Evolutionary conservation across 1,140 invertebrate species (phyloP).

Genomic region (Procambarus clarkii): DNA sequence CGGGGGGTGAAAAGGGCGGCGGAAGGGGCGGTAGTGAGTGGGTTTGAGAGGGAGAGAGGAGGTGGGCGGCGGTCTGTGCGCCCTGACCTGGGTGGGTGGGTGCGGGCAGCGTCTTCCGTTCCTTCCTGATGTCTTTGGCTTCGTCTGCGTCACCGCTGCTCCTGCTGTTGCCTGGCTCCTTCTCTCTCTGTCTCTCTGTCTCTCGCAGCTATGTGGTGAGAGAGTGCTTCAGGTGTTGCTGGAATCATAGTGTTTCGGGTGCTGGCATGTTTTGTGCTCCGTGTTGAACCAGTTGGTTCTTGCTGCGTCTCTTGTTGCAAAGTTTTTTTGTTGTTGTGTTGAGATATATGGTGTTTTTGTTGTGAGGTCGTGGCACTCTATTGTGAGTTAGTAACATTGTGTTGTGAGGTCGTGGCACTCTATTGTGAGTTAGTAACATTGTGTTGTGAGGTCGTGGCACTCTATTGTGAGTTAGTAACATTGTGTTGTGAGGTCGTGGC

Average conservation of each 20-base stretch:
- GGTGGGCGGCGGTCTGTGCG: neutral
- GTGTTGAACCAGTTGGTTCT: neutral
- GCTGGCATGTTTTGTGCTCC: neutral
- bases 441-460: too few relatives aligned
- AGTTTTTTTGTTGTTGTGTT: too few relatives aligned
- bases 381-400: neutral
- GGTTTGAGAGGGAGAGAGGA: neutral
- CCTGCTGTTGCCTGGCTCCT: neutral
- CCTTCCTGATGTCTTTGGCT: neutral
- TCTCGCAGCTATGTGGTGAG: too few relatives aligned
- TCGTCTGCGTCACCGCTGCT: neutral
- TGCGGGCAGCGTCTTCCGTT: neutral
- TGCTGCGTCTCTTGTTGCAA: neutral
- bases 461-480: too few relatives aligned
- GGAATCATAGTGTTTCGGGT: too few relatives aligned
- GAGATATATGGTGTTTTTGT: too few relatives aligned
- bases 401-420: too few relatives aligned
- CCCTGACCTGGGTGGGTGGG: slow-evolving; percentile 38
- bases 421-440: too few relatives aligned
- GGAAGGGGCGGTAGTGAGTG: neutral
- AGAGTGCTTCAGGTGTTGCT: too few relatives aligned
- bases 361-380: neutral
- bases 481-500: too few relatives aligned
- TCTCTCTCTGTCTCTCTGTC: neutral
- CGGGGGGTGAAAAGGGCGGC: neutral